Evolutionary conservation across 2,888 invertebrate genomes (phyloP).

Genomic region (Metopia argyrocephala): DNA sequence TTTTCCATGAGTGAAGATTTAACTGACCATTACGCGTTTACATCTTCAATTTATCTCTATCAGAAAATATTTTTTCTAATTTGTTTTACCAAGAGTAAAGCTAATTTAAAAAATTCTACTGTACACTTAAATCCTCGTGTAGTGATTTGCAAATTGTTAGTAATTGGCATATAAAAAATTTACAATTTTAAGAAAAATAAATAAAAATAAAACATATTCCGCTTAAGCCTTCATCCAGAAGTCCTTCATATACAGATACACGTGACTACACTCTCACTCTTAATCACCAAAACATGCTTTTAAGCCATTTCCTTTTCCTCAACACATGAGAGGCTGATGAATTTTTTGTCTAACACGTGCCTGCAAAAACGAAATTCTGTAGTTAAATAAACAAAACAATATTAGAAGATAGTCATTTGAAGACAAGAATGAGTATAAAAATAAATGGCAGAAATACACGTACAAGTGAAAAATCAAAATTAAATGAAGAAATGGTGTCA

Average conservation of each 20-base stretch:
- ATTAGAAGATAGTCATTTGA: slow-evolving; percentile 18
- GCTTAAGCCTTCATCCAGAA: slow-evolving; percentile 25
- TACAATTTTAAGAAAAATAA: background rate
- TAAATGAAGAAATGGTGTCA: slow-evolving; percentile 11
- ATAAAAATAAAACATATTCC: slow-evolving; percentile 41
- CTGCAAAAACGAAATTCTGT: slow-evolving; percentile 7
- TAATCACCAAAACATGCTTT: slow-evolving; percentile 55
- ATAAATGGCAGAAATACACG: slow-evolving; percentile 2
- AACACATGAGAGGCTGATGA: background rate
- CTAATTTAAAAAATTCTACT: background rate
- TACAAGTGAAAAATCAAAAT: slow-evolving; percentile 47
- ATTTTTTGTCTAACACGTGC: slow-evolving; percentile 50
- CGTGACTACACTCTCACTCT: slow-evolving; percentile 19
- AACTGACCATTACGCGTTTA: too few relatives aligned
- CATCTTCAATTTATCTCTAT: too few relatives aligned
- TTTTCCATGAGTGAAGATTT: too few relatives aligned
- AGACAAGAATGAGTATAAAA: background rate
- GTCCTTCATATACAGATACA: background rate
- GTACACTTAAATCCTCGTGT: background rate
- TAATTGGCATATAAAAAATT: slow-evolving; percentile 11
- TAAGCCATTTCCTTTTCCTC: slow-evolving; percentile 58
- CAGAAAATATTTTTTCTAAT: too few relatives aligned
- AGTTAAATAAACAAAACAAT: slow-evolving; percentile 40
- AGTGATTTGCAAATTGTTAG: background rate
- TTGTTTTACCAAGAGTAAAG: too few relatives aligned